Evolutionary conservation across 2,797 vertebrate species (phyloP), one percentile per base, ranked within the genome.

Genomic region (Chelon auratus): DNA sequence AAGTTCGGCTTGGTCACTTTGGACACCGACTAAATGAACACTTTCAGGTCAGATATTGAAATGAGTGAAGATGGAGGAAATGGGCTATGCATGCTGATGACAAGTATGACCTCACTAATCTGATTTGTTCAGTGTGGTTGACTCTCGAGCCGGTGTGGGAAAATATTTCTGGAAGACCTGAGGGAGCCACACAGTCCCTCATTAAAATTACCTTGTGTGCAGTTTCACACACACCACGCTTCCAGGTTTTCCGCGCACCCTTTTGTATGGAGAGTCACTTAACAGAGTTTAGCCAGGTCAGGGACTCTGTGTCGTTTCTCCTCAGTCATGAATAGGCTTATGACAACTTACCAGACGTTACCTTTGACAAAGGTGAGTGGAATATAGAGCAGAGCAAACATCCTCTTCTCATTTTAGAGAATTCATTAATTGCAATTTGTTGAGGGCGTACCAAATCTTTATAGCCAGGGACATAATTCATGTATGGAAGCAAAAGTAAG

Each of bases 121-220:
- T 95, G 83, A 95, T 95, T 95, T 94, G 94, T 95, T 94, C 94
- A 93, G 93, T 92, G 79, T 94, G 92, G 91, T 86, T 95, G 93
- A 93, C 81, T 89, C 90, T 94, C 52, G 88, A 94, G 92, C 92
- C 60, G 37, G 83, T 94, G 94, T 95, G 94, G 94, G 94, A 95
- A 95, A 92, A 91, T 93, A 88, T 85, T 93, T 91, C 82, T 82
- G 82, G 59, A 78, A 69, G 84, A 89, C 80, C 62, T 55, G 62
- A 80, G 68, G 83, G 85, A 93, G 87, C 80, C 78, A 40, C 79
- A 77, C 56, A 75, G 82, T 61, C 80, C 69, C 85, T 85, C 87
- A 83, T 91, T 88, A 88, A 79, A 87, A 83, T 80, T 22, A 81
- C 57, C 18, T 66, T 71, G 82, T 81, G 80, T 63, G 80, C 59